Base-by-base conservation (phyloP, 2,888 invertebrate genomes). In the Apodemia arnacis region DNA sequence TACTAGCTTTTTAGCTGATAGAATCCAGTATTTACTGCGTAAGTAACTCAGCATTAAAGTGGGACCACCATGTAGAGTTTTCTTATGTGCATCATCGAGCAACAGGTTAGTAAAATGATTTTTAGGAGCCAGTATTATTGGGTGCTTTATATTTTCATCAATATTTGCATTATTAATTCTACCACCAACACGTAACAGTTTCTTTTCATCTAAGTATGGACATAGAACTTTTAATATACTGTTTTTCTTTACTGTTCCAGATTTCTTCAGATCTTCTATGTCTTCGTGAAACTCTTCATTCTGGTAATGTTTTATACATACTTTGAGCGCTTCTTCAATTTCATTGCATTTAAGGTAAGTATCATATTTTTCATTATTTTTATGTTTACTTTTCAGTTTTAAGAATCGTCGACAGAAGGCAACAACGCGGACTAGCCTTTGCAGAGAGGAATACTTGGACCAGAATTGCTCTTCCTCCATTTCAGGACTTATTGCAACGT, bases 161-260 rank as follows among this genome's bases (percentile, higher is more conserved):
- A 63, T 34, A 59, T 86, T 75, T 31, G 91, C 82, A 27, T 87
- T 66, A 63, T 84, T 70, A 10, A 93, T 54, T 2, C 92, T 74
- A 41, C 91, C 93, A 74, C 93, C 92, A 75, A 94, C 93, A 85
- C 90, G 90, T 70, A 94, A 80, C 49, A 85, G 73, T 11, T 79
- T 63, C 0, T 81, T 27, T 13, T 82, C 74, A 78, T 90, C 89
- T 11, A 93, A 31, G 59, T 82, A 93, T 8, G 93, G 92, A 27
- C 87, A 90, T 0, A 94, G 34, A 0, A 87, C 75, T 21, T 88
- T 91, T 13, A 41, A 6, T 89, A 18, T 31, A 73, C 27, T 86
- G 89, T 21, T 92, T 66, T 69, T 74, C 59, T 34, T 49, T 76
- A 0, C 66, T 77, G 54, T 82, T 13, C 80, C 59, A 18, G 24